phyloP scores from a whole-genome alignment of 2,888 invertebrate genomes.

The Acleris holmiana region DNA sequence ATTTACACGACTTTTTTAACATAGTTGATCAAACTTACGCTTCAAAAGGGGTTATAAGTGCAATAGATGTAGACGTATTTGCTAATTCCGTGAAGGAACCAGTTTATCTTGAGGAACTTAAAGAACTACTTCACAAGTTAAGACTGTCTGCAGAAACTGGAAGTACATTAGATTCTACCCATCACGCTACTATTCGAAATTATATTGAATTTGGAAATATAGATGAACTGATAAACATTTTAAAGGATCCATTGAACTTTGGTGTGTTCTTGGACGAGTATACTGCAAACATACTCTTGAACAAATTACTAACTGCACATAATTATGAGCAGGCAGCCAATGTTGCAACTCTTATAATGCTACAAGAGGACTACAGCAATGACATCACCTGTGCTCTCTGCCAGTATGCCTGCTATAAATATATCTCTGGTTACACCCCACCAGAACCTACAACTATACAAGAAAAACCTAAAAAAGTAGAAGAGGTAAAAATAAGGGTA shows the following conservation, averaged over 20 bases:
- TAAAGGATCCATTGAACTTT: slow-evolving; percentile 93
- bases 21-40: slow-evolving; percentile 88
- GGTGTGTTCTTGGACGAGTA: slow-evolving; percentile 96
- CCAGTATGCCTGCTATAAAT: slow-evolving; percentile 90
- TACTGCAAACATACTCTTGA: slow-evolving; percentile 91
- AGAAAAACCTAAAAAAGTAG: slow-evolving; percentile 71
- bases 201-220: slow-evolving; percentile 81
- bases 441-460: slow-evolving; percentile 48
- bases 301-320: slow-evolving; percentile 88
- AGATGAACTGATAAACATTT: slow-evolving; percentile 87
- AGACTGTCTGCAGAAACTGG: slow-evolving; percentile 89
- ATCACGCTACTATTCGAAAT: slow-evolving; percentile 90
- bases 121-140: slow-evolving; percentile 88
- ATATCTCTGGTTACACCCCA: slow-evolving; percentile 72
- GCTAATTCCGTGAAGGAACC: slow-evolving; percentile 86
- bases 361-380: slow-evolving; percentile 94
- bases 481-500: slow-evolving; percentile 90
- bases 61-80: slow-evolving; percentile 93
- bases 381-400: slow-evolving; percentile 88
- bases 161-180: slow-evolving; percentile 90
- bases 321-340: slow-evolving; percentile 89
- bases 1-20: slow-evolving; percentile 87
- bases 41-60: slow-evolving; percentile 86
- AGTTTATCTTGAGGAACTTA: slow-evolving; percentile 87
- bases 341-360: slow-evolving; percentile 91